Evolutionary conservation across 2,888 invertebrate species (phyloP).

Genomic region (Phymatocera aterrima): DNA sequence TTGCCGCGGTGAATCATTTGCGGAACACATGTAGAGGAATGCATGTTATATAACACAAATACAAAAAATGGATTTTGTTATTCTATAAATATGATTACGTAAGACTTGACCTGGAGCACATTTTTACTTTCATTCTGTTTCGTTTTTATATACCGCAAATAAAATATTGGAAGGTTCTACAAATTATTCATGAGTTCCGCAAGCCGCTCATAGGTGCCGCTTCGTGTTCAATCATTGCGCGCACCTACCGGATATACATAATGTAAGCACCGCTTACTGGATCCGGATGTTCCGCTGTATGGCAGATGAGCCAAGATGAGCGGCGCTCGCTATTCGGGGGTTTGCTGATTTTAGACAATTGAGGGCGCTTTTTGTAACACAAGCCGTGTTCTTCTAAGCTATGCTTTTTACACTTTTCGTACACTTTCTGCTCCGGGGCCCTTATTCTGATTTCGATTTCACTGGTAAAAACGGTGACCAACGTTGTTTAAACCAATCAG

Average conservation of each 20-base stretch:
- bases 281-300: no score
- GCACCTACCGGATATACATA: background rate
- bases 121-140: background rate
- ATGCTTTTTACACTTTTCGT: no score
- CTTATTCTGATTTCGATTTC: no score
- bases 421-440: background rate
- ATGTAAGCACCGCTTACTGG: background rate
- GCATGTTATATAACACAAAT: background rate
- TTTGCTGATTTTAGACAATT: no score
- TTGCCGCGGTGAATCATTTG: background rate
- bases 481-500: no score
- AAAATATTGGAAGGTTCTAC: background rate
- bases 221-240: background rate
- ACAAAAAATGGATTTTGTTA: no score
- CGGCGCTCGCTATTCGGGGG: no score
- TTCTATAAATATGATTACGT: no score
- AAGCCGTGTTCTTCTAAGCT: no score
- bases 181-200: background rate
- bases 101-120: no score
- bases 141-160: background rate
- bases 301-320: background rate
- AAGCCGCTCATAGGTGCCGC: background rate
- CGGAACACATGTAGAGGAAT: background rate
- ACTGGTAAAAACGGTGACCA: no score
- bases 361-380: no score